Base-by-base conservation (phyloP, 2,113 vertebrate genomes). In the Myrmophylax atrothorax region DNA sequence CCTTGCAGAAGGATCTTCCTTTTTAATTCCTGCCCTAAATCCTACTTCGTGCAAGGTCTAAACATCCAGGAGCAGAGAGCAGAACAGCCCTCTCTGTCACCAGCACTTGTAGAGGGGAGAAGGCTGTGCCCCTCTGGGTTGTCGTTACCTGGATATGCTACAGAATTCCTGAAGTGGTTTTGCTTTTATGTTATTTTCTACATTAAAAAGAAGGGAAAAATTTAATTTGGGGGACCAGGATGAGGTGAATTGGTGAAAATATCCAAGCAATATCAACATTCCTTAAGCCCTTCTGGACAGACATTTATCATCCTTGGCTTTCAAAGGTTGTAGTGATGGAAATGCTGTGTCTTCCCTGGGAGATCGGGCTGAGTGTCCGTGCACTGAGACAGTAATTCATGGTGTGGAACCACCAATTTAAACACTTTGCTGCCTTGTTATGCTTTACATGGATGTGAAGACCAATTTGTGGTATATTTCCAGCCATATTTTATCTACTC, bases 391-490 rank as follows among this genome's bases (percentile, higher is more conserved):
- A 9, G n/a, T 37, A 70, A 18, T 10, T 82, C 47, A 47, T 46
- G 44, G 14, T 38, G 20, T n/a, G 8, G 33, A 62, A 44, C 16
- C 15, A 9, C 18, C n/a, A 42, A 17, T 75, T 84, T 16, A 55
- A 92, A 35, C 26, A 8, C 7, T 12, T 7, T 0, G 0, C 44
- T 4, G 6, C 3, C 2, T 40, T 47, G 35, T 40, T 62, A 12
- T 53, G 26, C 25, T 84, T 50, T 9, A 47, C 26, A 12, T 18
- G 46, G 40, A 11, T 22, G 17, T 17, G 74, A 62, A 74, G 37
- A 77, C 5, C 33, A 7, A 3, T 84, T 58, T 63, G 18, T 66
- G 23, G 3, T 44, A 6, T 50, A 31, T 70, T 76, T 82, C 12
- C 50, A 87, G 68, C 15, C 3, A 3, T 62, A 29, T 35, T 91